Conservation (phyloP, 2,113 vertebrate species). For the Ailurus styani region DNA sequence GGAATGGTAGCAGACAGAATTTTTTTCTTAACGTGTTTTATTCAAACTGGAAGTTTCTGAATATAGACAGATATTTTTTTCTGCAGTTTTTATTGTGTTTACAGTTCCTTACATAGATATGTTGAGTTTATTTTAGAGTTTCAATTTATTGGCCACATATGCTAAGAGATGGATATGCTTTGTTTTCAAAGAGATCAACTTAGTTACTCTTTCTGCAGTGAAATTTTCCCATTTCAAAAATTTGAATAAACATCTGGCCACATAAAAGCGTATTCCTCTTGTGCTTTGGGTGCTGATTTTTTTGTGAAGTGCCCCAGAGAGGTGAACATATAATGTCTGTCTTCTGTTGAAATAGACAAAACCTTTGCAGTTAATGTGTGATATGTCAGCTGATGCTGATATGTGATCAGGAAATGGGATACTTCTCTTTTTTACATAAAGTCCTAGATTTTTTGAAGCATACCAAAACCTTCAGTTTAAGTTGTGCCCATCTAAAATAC, state of each 20-base stretch:
- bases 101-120: not conserved
- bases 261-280: not conserved
- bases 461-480: not conserved
- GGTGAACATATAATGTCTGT: not conserved
- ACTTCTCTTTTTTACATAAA: not conserved
- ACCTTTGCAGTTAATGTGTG: not conserved
- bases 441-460: not conserved
- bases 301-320: not conserved
- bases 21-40: conserved; percentile 15
- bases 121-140: not conserved
- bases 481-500: not conserved
- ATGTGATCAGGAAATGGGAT: not conserved
- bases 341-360: not conserved
- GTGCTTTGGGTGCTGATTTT: not conserved
- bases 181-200: not conserved
- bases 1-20: not conserved
- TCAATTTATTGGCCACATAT: not conserved
- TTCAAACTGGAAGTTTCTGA: not conserved
- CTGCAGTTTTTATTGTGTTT: not conserved
- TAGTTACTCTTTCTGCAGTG: not conserved
- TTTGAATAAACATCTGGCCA: not conserved
- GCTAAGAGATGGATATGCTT: not conserved
- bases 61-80: not conserved
- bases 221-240: not conserved
- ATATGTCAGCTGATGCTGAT: not conserved